Evolutionary conservation across 2,888 invertebrate species (phyloP), one percentile per base, ranked within the genome.

Genomic region (Eupithecia insigniata): DNA sequence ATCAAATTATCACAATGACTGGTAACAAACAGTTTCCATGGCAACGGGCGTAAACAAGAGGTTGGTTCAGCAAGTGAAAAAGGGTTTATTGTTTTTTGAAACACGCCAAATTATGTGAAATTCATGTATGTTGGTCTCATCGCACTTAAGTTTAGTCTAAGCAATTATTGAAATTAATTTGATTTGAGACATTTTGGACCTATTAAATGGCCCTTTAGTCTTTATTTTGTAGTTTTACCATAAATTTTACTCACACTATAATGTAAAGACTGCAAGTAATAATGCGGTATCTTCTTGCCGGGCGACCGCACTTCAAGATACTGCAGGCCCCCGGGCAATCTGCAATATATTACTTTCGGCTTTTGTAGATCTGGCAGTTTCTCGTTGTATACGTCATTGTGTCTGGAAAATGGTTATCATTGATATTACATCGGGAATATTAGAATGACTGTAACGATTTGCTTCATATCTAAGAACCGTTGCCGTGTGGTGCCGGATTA

Each of bases 281-380:
- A 92, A 71, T 95, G 90, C 0, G 95, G 95, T 1, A 90, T 84
- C 76, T 90, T 92, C 78, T 86, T 88, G 0, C 96, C 96, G 0
- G 96, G 96, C 36, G 95, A 92, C 0, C 92, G 89, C 0, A 96
- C 94, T 51, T 95, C 92, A 46, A 96, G 87, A 81, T 96, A 96
- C 77, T 95, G 92, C 72, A 96, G 87, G 1, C 93, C 94, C 2
- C 96, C 96, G 0, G 96, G 96, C 22, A 96, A 82, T 10, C 82
- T 83, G 78, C 96, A 96, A 71, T 85, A 82, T 1, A 78, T 83
- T 5, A 90, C 88, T 64, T 81, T 81, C 0, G 93, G 92, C 66
- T 83, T 85, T 34, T 79, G 85, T 16, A 91, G 82, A 0, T 82
- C 77, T 1, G 91, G 89, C 8, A 91, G 66, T 22, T 82, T 83